Evolutionary conservation across 2,888 invertebrate genomes (phyloP), one percentile per base, ranked within the genome.

Genomic region (Pogonocherus hispidulus): DNA sequence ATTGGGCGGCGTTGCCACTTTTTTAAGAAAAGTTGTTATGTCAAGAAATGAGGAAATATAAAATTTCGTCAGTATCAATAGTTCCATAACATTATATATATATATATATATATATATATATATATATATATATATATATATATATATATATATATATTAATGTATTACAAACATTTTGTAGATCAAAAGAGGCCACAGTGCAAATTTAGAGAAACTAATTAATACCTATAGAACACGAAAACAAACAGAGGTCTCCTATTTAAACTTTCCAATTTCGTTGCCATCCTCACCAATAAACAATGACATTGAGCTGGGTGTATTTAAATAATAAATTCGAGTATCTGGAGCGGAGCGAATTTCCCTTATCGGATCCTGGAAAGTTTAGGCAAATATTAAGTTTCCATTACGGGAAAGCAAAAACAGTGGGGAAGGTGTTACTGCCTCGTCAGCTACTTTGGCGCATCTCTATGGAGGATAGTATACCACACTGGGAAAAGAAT

Each of bases 371-470:
- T n/a, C n/a, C n/a, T n/a, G n/a, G n/a, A n/a, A 32, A 20, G 11
- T 52, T 52, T 11, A 27, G 46, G 44, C 57, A 57, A 57, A 57
- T 46, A 57, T 57, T 57, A 57, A 46, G 44, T 57, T 57, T 57
- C 57, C 41, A 57, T 57, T 44, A 44, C 11, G 44, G 23, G 57
- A 16, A 46, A 16, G 57, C 57, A 57, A 57, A 57, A 57, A 57
- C 57, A 57, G 23, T 35, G 27, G 16, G 14, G n/a, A n/a, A 54
- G 32, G 2, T 9, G 27, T 32, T 18, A 18, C 52, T n/a, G 32
- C 32, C 11, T 18, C 9, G 32, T 16, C 32, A 32, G 32, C 8
- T 9, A 32, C 11, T 32, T 32, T 32, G 11, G 11, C 11, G 32
- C 1, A 11, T 32, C 2, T 32, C 1, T 32, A 6, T 23, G 3